These are phyloP conservation scores for Narcine bancroftii DNA, from an alignment of 2,113 vertebrate species.

Conservation along the genomic window DNA sequence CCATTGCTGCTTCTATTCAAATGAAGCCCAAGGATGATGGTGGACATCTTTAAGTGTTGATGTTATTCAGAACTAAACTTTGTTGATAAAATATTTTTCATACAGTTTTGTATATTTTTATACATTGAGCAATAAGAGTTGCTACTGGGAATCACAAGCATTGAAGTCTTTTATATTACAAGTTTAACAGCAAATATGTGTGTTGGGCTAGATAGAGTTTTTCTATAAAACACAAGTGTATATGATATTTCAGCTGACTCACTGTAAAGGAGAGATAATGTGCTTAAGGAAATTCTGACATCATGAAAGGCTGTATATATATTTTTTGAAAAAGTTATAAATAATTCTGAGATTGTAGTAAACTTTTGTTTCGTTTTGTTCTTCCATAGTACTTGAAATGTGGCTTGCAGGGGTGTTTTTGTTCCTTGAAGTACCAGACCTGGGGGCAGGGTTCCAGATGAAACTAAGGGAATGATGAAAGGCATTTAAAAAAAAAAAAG, in stretches of 20 bases:
- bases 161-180: not conserved
- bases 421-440: not conserved
- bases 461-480: not conserved
- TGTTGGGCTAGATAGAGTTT: not conserved
- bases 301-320: too few relatives aligned
- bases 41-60: not conserved
- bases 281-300: not conserved
- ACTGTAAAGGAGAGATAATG: not conserved
- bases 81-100: not conserved
- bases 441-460: not conserved
- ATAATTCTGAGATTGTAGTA: not conserved
- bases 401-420: not conserved
- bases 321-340: not conserved
- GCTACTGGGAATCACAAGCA: not conserved
- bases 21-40: not conserved
- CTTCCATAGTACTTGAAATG: not conserved
- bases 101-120: not conserved
- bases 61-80: not conserved
- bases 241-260: conserved; percentile 1
- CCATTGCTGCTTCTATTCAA: not conserved
- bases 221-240: not conserved
- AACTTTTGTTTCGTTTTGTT: not conserved
- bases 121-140: not conserved
- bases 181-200: not conserved
- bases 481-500: not conserved